Percentiles rank a stretch among this genome's conserved stretches.
Conservation (phyloP, 2,113 vertebrate species). For the Rhinogobius similis region DNA sequence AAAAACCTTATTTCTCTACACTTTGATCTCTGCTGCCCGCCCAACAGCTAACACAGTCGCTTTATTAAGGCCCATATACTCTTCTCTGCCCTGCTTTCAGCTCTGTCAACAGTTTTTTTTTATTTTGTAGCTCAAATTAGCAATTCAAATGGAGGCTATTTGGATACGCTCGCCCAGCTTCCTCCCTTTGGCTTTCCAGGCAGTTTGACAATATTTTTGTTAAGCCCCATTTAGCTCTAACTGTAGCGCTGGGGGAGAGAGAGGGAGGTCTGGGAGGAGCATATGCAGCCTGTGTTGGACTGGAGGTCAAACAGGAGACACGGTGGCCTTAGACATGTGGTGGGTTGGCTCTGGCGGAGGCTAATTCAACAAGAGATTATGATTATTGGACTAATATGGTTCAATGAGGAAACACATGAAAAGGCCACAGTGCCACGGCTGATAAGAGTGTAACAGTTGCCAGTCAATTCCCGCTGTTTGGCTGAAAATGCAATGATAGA, state of each 20-base stretch:
- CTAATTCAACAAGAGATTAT: conserved; percentile 54
- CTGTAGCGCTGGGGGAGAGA: conserved; percentile 50
- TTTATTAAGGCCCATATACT: conserved; percentile 54
- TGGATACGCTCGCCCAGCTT: conserved; percentile 67
- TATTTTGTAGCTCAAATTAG: conserved; percentile 63
- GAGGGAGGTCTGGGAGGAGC: conserved; percentile 17
- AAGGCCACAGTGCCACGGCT: conserved; percentile 21
- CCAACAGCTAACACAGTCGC: conserved; percentile 59
- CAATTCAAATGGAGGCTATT: conserved; percentile 75
- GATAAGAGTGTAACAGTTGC: conserved; percentile 16
- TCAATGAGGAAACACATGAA: conserved; percentile 47
- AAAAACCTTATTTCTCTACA: conserved; percentile 53
- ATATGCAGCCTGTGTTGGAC: conserved; percentile 24
- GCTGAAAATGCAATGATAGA: not conserved
- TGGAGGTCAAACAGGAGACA: conserved; percentile 62
- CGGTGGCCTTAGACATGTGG: conserved; percentile 45
- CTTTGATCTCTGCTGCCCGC: conserved; percentile 63
- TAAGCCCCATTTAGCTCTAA: conserved; percentile 71
- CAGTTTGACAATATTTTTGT: conserved; percentile 78
- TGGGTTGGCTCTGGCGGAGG: conserved; percentile 24
- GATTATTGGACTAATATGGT: conserved; percentile 54
- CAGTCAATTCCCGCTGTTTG: not conserved
- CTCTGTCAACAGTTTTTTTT: conserved; percentile 52
- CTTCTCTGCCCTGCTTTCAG: conserved; percentile 36
- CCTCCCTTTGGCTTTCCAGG: conserved; percentile 71